phyloP scores from a whole-genome alignment of 2,797 vertebrate genomes.

The Tenualosa ilisha region DNA sequence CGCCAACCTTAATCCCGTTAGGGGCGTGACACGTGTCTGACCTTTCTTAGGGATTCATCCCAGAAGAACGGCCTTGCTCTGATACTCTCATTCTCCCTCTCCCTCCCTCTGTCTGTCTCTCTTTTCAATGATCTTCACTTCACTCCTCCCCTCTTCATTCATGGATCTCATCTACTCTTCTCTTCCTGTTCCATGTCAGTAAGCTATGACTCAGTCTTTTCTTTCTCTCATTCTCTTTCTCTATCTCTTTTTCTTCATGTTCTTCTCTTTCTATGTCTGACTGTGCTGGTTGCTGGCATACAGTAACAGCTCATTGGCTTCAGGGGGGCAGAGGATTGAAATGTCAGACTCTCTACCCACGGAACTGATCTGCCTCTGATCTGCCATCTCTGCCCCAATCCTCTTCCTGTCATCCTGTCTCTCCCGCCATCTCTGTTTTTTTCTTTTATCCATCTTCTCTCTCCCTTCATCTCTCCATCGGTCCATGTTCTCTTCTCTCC shows the following conservation, averaged over 20 bases:
- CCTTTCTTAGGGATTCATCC: slow-evolving; percentile 35
- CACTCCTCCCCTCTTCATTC: neutral
- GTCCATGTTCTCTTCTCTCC: too few species aligned
- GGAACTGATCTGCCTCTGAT: neutral
- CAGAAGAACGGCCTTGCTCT: neutral
- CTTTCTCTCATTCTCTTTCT: neutral
- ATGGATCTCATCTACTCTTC: neutral
- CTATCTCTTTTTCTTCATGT: neutral
- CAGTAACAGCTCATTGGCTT: neutral
- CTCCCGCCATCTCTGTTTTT: neutral
- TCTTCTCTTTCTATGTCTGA: too few species aligned
- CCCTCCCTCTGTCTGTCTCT: neutral
- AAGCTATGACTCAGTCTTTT: neutral
- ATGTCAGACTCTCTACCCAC: neutral
- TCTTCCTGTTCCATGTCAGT: too few species aligned
- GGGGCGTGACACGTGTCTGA: slow-evolving; percentile 39
- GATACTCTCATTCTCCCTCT: neutral
- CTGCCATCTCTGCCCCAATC: neutral
- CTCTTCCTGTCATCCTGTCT: neutral
- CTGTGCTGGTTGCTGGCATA: too few species aligned
- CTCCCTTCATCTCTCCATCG: neutral
- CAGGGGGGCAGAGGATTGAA: neutral
- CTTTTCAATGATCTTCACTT: neutral
- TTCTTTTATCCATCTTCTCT: neutral
- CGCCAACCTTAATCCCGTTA: slow-evolving; percentile 48